Evolutionary conservation across 2,888 invertebrate genomes (phyloP).

Genomic region (Phania funesta): DNA sequence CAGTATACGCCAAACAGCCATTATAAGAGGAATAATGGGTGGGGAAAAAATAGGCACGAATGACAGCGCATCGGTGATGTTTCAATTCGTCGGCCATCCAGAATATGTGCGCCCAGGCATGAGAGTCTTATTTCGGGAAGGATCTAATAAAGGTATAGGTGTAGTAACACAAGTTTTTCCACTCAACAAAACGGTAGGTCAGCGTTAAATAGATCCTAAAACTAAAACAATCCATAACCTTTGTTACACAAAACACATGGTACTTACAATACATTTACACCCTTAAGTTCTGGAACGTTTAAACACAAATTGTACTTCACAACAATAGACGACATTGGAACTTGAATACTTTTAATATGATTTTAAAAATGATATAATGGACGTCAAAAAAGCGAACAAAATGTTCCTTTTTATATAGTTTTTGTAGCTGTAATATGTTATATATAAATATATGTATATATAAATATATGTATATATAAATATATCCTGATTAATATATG

Average conservation of each 20-base stretch:
- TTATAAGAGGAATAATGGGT: conserved; percentile 88
- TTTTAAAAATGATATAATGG: not conserved
- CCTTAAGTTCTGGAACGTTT: conserved; percentile 18
- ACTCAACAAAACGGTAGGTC: conserved; percentile 75
- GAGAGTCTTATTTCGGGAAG: conserved; percentile 91
- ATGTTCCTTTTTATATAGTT: not conserved
- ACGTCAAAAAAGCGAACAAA: not conserved
- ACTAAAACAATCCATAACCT: not conserved
- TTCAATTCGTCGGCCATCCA: conserved; percentile 93
- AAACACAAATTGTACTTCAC: conserved; percentile 55
- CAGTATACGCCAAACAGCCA: conserved; percentile 96
- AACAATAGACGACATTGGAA: conserved; percentile 26
- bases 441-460: not conserved
- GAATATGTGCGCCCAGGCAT: conserved; percentile 91
- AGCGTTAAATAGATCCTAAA: conserved; percentile 51
- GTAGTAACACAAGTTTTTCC: conserved; percentile 89
- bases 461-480: conserved; percentile 5
- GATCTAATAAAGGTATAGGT: conserved; percentile 92
- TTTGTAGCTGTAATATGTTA: not conserved
- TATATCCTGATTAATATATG: conserved; percentile 11
- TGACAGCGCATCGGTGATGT: conserved; percentile 91
- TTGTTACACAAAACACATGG: conserved; percentile 11
- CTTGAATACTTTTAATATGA: conserved; percentile 9
- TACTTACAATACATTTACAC: not conserved
- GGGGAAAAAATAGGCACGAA: conserved; percentile 85